Evolutionary conservation across 2,888 invertebrate species (phyloP).

Genomic region (Cerastis rubricosa): DNA sequence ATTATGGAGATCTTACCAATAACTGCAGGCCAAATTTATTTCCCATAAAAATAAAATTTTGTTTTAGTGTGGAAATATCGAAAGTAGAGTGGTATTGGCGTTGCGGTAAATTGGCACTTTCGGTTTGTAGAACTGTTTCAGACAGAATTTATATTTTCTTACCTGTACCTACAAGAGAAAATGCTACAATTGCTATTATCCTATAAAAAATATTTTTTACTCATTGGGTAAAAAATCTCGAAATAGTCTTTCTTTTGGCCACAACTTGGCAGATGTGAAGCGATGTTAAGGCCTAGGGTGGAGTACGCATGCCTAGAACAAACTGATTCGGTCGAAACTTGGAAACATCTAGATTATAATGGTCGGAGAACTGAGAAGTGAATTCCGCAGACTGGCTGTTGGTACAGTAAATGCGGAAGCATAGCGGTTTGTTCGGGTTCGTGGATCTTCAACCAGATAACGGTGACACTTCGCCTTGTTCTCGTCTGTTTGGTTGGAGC

Average conservation of each 20-base stretch:
- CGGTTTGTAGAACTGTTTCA: neutral
- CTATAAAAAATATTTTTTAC: neutral
- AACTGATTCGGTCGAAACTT: neutral
- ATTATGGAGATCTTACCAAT: neutral
- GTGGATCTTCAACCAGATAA: too few species aligned
- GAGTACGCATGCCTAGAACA: too few species aligned
- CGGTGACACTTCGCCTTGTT: too few species aligned
- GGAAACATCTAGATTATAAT: neutral
- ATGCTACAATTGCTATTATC: neutral
- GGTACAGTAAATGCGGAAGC: too few species aligned
- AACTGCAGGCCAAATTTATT: neutral
- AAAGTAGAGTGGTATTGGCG: neutral
- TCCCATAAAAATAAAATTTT: neutral
- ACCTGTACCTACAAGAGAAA: neutral
- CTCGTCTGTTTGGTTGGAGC: too few species aligned
- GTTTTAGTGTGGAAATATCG: conserved; percentile 4
- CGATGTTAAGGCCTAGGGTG: neutral
- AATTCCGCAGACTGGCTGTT: neutral
- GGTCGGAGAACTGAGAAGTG: neutral
- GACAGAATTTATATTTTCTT: neutral
- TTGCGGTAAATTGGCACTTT: conserved; percentile 12
- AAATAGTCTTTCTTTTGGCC: neutral
- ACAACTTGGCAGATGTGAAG: neutral
- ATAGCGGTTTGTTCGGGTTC: neutral
- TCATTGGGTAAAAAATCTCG: neutral